phyloP scores from a whole-genome alignment of 2,888 invertebrate species.

The Melanostoma scalare region DNA sequence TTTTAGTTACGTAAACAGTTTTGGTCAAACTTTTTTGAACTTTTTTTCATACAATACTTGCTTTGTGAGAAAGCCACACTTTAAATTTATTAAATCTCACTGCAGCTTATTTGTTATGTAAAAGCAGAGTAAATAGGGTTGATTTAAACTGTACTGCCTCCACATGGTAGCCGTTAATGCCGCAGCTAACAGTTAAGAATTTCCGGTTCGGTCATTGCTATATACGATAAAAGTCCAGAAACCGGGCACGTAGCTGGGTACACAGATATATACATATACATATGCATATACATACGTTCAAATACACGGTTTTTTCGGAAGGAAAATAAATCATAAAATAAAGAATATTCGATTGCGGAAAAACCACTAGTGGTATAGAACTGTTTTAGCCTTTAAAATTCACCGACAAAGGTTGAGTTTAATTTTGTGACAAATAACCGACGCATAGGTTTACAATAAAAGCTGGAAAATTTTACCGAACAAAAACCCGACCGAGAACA shows the following conservation, averaged over 20 bases:
- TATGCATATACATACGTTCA: neutral
- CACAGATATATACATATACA: slow-evolving; percentile 35
- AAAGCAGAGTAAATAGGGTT: slow-evolving; percentile 31
- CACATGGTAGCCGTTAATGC: slow-evolving; percentile 26
- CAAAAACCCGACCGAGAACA: slow-evolving; percentile 59
- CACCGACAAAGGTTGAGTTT: slow-evolving; percentile 32
- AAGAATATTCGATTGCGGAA: slow-evolving; percentile 33
- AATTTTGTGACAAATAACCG: slow-evolving; percentile 36
- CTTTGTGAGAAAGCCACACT: neutral
- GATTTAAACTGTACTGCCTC: slow-evolving; percentile 41
- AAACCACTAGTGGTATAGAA: slow-evolving; percentile 30
- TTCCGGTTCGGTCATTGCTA: slow-evolving; percentile 51
- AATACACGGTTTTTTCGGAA: slow-evolving; percentile 28
- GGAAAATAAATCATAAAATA: slow-evolving; percentile 29
- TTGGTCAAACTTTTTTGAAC: no score
- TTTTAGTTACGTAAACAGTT: slow-evolving; percentile 36
- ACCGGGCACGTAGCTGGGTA: slow-evolving; percentile 39
- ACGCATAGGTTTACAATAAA: slow-evolving; percentile 47
- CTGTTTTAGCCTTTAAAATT: slow-evolving; percentile 42
- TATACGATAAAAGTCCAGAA: slow-evolving; percentile 30
- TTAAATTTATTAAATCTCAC: neutral
- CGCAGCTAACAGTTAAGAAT: slow-evolving; percentile 38
- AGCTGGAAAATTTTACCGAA: slow-evolving; percentile 45
- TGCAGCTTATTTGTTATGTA: slow-evolving; percentile 12
- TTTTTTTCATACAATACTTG: no score